Evolutionary conservation across 23 tunicate genomes (phyloP), one percentile per base, ranked within the genome.

Genomic region (Halocynthia roretzi): DNA sequence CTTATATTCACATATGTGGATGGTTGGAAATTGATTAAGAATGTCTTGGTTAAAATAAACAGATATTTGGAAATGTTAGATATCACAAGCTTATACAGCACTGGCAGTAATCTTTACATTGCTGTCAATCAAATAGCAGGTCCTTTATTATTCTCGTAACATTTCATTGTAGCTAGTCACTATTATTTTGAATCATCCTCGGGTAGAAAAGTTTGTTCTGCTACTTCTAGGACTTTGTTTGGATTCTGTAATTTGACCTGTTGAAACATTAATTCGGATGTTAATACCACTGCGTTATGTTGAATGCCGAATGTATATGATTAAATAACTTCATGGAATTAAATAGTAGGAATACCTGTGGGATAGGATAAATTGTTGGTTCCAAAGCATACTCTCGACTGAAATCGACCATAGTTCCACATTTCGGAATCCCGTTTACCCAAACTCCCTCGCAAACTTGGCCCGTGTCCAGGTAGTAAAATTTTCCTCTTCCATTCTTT

Each of bases 371-470:
- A 19, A 71, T 84, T 44, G 98, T 92, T 40, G 91, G 98, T 22
- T 76, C 31, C 7, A 87, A 92, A 7, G 98, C 98, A 10, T 76
- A 74, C 9, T 83, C 92, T 66, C 98, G 57, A 8, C 79, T 84
- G 83, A 88, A 86, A 71, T 92, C 98, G 17, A 77, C 61, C 98
- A 92, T 92, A 11, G 77, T 64, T 50, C 98, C 98, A 62, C 92
- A 86, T 68, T 92, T 92, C n/a, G 92, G 86, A 52, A 92, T 80
- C 53, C 83, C 98, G 22, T 92, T 80, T 2, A 78, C 83, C 98
- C 98, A 92, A 0, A 92, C 91, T 52, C 98, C 98, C 61, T 92
- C 98, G 57, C 76, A 85, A 7, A 91, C 70, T 78, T 92, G 98
- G 19, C 98, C 98, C 61, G 77, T 77, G 61, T 87, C 87, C 52